Base-by-base conservation (phyloP, 2,113 vertebrate genomes). In the Pterocles orientalis region DNA sequence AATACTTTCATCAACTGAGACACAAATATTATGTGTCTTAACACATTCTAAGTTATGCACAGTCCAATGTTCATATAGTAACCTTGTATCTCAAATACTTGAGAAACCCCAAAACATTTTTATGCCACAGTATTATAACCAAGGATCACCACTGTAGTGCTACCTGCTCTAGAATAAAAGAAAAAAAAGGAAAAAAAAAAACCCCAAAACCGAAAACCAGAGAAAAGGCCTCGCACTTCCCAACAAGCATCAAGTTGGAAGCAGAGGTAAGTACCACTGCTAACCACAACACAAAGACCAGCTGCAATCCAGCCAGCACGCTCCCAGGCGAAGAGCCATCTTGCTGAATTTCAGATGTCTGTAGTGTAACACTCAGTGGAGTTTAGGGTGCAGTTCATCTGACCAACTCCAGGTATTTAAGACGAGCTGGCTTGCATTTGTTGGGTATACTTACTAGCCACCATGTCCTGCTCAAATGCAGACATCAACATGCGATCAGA, bases 221-320 rank as follows among this genome's bases (percentile, higher is more conserved):
- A 41, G 41, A 41, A 41, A 36, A 24, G 2, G n/a, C 64, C 91
- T 94, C 88, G 10, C 8, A 2, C 68, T 75, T 86, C 65, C 76
- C 76, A 86, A 51, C 18, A 51, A 33, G 43, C 5, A 0, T 43
- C 13, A 34, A n/a, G 61, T 16, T 2, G 48, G 85, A 88, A 89
- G 86, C 18, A 56, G 92, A 95, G 88, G 47, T 36, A 56, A 90
- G 93, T 90, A 95, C 95, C 95, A 48, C n/a, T 20, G 79, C 87
- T 69, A 73, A 90, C 50, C 62, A 58, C 78, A 58, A 25, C 58
- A 34, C n/a, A 21, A 12, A 21, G 34, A 12, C 14, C 36, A 51
- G 64, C 78, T 80, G 78, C 31, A 36, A 33, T 29, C 61, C 82
- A 68, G 84, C 18, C 77, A 66, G 81, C 62, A 39, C 2, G 1